Evolutionary conservation across 2,888 invertebrate genomes (phyloP).

Genomic region (Acrobasis repandana): DNA sequence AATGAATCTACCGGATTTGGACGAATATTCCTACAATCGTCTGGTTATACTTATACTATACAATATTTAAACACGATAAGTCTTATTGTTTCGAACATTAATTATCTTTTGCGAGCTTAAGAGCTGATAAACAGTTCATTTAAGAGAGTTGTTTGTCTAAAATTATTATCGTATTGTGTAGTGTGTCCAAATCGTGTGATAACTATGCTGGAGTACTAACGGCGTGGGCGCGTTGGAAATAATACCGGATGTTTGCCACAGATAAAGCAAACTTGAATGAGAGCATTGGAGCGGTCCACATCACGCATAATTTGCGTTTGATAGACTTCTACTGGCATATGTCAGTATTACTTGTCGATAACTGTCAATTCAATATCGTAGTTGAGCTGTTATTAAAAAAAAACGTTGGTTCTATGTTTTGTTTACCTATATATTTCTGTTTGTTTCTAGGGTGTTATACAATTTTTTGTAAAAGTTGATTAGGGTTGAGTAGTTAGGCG

Average conservation of each 20-base stretch:
- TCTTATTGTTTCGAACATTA: slow-evolving; percentile 58
- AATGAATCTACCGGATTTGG: slow-evolving; percentile 6
- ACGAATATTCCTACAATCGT: slow-evolving; percentile 26
- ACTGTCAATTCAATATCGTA: slow-evolving; percentile 4
- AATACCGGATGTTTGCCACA: slow-evolving; percentile 73
- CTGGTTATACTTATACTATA: no score
- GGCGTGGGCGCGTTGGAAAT: slow-evolving; percentile 54
- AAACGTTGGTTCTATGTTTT: slow-evolving; percentile 37
- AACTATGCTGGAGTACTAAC: slow-evolving; percentile 49
- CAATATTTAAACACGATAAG: slow-evolving; percentile 57
- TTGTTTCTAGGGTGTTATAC: no score
- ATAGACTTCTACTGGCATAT: slow-evolving; percentile 20
- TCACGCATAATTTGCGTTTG: slow-evolving; percentile 40
- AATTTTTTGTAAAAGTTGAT: no score
- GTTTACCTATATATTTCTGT: no score
- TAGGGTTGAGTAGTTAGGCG: no score
- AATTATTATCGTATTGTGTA: slow-evolving; percentile 56
- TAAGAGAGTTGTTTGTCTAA: slow-evolving; percentile 62
- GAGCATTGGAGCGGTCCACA: slow-evolving; percentile 20
- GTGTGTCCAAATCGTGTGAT: slow-evolving; percentile 57
- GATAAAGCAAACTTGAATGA: slow-evolving; percentile 67
- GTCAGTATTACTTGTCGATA: slow-evolving; percentile 4
- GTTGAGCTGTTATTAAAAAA: slow-evolving; percentile 25
- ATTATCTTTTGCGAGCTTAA: slow-evolving; percentile 59
- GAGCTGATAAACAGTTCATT: slow-evolving; percentile 57